Evolutionary conservation across 2,113 vertebrate genomes (phyloP), one percentile per base, ranked within the genome.

Genomic region (Etheostoma spectabile): DNA sequence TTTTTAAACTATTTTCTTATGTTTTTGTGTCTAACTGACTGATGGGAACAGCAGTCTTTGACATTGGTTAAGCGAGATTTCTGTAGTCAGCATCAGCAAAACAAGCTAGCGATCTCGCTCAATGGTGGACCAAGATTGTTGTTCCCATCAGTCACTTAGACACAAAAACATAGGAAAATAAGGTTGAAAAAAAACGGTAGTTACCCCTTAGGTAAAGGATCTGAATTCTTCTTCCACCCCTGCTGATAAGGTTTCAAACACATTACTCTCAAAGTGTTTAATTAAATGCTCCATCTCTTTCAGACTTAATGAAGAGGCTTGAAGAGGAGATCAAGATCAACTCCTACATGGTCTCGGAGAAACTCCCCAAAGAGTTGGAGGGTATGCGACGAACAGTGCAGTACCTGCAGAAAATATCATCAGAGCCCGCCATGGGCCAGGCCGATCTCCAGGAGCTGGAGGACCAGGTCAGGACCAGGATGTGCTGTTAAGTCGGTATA

Each of bases 281-380:
- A 67, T 64, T 8, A 45, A 64, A 35, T 35, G 1, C 19, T 27
- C 14, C 27, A 60, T 87, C 86, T 94, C 77, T 86, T 89, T 86
- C 88, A 99, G 98, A 96, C 86, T 93, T 99, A 91, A 96, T 98
- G 96, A 99, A 97, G 94, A 96, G 97, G 84, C 95, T 99, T 11
- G 97, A 99, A 83, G 97, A 98, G 83, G 98, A 99, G 92, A 96
- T 97, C 65, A 98, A 98, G 93, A 97, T 98, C 93, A 99, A 97
- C 92, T 95, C 96, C 22, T 99, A 99, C 83, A 96, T 99, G 92
- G 96, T 96, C 61, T 95, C 95, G 74, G 98, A 99, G 89, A 99
- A 99, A 89, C 92, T 98, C 56, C 97, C 98, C 22, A 96, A 95
- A 88, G 98, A 99, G 91, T 87, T 99, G 90, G 97, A 97, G 86